Conservation (phyloP, 2,113 vertebrate genomes). For the Leptosomus discolor region DNA sequence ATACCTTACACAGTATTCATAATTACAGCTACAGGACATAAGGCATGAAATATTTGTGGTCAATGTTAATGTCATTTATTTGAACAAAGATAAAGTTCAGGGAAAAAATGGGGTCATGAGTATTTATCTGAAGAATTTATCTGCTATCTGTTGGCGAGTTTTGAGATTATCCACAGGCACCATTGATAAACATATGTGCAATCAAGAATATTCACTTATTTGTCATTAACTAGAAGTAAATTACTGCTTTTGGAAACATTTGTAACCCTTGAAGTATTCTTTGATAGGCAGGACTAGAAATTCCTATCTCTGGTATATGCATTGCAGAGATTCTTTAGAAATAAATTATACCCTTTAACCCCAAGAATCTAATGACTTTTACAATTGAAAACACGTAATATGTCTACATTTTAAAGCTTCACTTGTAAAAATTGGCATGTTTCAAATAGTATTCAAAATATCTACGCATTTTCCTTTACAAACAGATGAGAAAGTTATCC, state of each 20-base stretch:
- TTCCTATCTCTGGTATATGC: neutral
- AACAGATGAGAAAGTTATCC: neutral
- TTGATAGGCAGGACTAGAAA: neutral
- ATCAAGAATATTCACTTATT: neutral
- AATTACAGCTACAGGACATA: neutral
- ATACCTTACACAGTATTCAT: fast-evolving
- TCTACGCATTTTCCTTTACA: neutral
- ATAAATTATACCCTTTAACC: neutral
- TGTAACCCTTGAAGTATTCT: neutral
- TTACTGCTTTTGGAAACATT: neutral
- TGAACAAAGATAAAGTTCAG: neutral
- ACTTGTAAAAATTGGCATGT: neutral
- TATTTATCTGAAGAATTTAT: neutral
- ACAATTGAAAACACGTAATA: neutral
- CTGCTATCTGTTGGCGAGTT: neutral
- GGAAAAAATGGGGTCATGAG: neutral
- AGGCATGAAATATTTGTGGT: neutral
- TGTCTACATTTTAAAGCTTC: neutral
- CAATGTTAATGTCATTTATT: neutral
- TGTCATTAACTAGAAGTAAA: neutral
- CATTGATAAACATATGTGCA: neutral
- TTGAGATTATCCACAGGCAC: neutral
- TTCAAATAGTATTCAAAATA: neutral
- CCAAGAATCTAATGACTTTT: neutral
- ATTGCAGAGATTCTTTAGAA: neutral